These are phyloP conservation scores for Eulacestoma nigropectus DNA, from an alignment of 2,113 vertebrate genomes.

Conservation along the genomic window DNA sequence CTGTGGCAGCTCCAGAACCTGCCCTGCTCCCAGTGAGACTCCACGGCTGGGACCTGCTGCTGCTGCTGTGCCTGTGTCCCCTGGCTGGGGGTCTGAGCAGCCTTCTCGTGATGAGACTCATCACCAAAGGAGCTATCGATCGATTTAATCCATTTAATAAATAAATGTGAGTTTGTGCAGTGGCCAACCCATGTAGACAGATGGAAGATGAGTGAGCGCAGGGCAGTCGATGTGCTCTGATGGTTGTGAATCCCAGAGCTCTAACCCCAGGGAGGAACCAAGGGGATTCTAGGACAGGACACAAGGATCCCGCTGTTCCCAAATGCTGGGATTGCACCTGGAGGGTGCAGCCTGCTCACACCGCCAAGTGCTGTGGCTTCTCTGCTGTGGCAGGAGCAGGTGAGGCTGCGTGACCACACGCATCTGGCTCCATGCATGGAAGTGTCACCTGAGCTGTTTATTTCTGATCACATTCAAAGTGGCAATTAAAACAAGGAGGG, in stretches of 20 bases:
- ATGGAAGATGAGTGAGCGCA: fast-evolving
- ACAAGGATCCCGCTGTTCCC: neutral
- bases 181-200: fast-evolving
- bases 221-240: fast-evolving
- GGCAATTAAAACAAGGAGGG: neutral
- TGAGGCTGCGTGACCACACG: neutral
- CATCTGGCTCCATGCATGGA: conserved; percentile 5
- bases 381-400: neutral
- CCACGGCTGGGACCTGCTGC: neutral
- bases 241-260: neutral
- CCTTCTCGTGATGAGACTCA: neutral
- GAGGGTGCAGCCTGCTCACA: neutral
- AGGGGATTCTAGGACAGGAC: neutral
- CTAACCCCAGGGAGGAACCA: neutral
- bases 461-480: conserved; percentile 28
- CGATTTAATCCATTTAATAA: neutral
- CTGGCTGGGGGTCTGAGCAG: neutral
- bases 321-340: neutral
- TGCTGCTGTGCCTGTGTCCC: neutral
- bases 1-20: neutral
- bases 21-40: neutral
- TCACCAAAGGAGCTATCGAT: neutral
- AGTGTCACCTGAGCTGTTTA: conserved; percentile 35
- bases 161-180: neutral
- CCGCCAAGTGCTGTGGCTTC: neutral